Percentiles rank a stretch among this genome's conserved stretches.
Evolutionary conservation across 2,797 vertebrate genomes (phyloP).

Genomic region (Luscinia megarhynchos): DNA sequence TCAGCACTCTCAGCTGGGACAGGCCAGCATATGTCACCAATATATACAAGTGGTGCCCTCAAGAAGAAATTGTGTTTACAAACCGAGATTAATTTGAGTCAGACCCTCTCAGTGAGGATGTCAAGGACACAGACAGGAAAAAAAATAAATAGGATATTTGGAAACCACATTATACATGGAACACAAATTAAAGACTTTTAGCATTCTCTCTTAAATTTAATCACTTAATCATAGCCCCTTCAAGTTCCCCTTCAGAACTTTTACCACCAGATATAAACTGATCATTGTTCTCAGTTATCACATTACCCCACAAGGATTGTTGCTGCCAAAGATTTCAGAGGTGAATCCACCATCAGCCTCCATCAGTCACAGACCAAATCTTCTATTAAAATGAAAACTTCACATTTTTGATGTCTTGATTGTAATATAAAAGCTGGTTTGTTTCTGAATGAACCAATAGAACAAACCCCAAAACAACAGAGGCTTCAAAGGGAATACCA

Average conservation of each 20-base stretch:
- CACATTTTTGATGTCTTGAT: not conserved
- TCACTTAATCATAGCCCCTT: not conserved
- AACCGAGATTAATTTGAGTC: not conserved
- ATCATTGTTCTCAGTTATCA: not conserved
- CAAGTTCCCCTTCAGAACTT: not conserved
- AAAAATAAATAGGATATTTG: not conserved
- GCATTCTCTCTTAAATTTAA: not conserved
- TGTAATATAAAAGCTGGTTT: not conserved
- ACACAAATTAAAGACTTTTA: not conserved
- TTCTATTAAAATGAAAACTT: not conserved
- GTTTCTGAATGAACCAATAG: not conserved
- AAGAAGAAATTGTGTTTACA: not conserved
- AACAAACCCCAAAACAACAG: not conserved
- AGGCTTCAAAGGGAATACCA: not conserved
- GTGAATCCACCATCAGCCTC: not conserved
- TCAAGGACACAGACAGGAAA: not conserved
- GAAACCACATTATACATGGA: not conserved
- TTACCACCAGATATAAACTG: not conserved
- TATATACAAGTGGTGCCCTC: not conserved
- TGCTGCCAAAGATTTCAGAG: not conserved
- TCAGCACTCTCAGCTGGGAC: not conserved
- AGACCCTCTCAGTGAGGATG: not conserved
- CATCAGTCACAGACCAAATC: not conserved
- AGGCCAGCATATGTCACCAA: not conserved
- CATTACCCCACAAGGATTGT: not conserved